phyloP scores from a whole-genome alignment of 2,113 vertebrate species.

The Paramisgurnus dabryanus region DNA sequence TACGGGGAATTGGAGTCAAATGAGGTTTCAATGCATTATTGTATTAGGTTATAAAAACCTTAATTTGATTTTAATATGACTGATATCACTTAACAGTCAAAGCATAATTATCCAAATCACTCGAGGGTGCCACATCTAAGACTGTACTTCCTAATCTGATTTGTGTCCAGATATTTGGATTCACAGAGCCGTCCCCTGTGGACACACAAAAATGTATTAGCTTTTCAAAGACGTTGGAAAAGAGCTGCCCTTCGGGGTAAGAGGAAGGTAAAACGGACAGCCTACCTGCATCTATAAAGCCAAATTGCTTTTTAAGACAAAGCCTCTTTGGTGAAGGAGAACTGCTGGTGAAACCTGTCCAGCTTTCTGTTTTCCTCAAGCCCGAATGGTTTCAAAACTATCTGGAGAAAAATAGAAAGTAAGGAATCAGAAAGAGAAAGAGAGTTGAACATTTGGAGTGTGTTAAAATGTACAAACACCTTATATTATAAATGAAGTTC shows the following conservation, averaged over 20 bases:
- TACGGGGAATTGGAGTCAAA: background rate
- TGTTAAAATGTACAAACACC: constrained; percentile 30
- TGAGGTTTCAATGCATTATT: background rate
- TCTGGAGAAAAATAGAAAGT: background rate
- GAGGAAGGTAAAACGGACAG: constrained; percentile 3
- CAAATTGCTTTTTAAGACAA: constrained; percentile 41
- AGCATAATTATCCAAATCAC: constrained; percentile 52
- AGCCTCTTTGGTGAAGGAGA: constrained; percentile 46
- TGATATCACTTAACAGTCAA: constrained; percentile 54
- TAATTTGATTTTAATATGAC: constrained; percentile 57
- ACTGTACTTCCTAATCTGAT: too few species aligned
- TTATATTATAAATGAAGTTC: constrained; percentile 28
- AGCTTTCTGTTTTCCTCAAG: constrained; percentile 21
- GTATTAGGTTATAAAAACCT: constrained; percentile 47
- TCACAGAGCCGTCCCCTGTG: constrained; percentile 10
- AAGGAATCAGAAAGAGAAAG: background rate
- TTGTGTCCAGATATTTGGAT: background rate
- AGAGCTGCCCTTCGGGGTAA: constrained; percentile 20
- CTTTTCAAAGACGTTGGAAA: background rate
- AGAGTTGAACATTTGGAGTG: background rate
- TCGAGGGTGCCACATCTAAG: constrained; percentile 41
- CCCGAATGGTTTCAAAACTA: constrained; percentile 14
- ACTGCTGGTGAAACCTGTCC: constrained; percentile 11
- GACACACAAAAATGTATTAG: constrained; percentile 12
- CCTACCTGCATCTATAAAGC: background rate